These are phyloP conservation scores for Poecilia gillii DNA, from an alignment of 2,797 vertebrate species.

Conservation along the genomic window DNA sequence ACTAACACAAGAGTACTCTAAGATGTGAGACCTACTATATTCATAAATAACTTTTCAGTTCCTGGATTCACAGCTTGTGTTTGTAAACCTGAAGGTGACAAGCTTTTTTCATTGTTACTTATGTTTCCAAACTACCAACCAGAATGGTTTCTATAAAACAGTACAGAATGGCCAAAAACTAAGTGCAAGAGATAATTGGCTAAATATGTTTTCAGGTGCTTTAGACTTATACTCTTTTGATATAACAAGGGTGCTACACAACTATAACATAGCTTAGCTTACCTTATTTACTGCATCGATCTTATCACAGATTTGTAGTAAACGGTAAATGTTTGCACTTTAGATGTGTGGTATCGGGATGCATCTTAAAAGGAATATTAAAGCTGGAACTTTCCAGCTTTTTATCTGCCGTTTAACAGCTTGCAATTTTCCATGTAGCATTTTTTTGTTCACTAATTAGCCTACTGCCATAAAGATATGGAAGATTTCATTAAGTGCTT, in stretches of 20 bases:
- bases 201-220: slow-evolving; percentile 6
- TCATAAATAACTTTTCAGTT: slow-evolving; percentile 30
- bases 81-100: background rate
- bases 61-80: background rate
- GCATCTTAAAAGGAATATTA: slow-evolving; percentile 9
- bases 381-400: slow-evolving; percentile 1
- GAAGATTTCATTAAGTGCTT: slow-evolving; percentile 41
- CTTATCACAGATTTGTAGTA: slow-evolving; percentile 1
- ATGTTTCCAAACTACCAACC: slow-evolving; percentile 16
- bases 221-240: slow-evolving; percentile 9
- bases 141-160: slow-evolving; percentile 14
- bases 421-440: slow-evolving; percentile 39
- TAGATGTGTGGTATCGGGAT: background rate
- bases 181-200: slow-evolving; percentile 9
- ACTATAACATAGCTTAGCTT: background rate
- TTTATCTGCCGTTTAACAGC: slow-evolving; percentile 36
- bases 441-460: slow-evolving; percentile 39
- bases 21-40: slow-evolving; percentile 32
- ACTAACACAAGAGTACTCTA: background rate
- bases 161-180: background rate
- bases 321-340: background rate
- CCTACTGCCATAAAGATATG: slow-evolving; percentile 31
- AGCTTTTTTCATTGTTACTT: background rate
- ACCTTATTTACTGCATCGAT: slow-evolving; percentile 5
- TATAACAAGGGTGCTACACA: slow-evolving; percentile 2